Base-by-base conservation (phyloP, 2,797 vertebrate genomes). In the Gallinago nigripennis region DNA sequence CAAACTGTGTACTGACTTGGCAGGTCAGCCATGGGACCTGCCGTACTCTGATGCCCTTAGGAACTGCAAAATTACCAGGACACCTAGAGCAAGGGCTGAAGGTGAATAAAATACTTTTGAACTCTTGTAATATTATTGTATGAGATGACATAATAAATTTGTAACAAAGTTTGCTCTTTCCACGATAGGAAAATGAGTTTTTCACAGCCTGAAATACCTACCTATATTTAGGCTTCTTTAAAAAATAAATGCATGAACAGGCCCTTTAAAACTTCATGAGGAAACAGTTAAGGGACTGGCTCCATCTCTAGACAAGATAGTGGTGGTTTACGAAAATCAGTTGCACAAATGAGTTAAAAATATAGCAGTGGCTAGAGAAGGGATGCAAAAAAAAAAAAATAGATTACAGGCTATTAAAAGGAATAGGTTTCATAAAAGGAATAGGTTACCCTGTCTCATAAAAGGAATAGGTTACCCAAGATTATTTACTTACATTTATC, bases 271-370 rank as follows among this genome's bases (percentile, higher is more conserved):
- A 58, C 25, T 33, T 66, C 17, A 8, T 54, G 39, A 94, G 61
- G 28, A 85, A 92, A 87, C 11, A 65, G 25, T 81, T 89, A 90
- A 81, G 15, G 46, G 46, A 46, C 27, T 68, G 71, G 39, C 33
- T 88, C 39, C 37, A 68, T 56, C 45, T n/a, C 53, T 61, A n/a
- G 58, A 37, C 10, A n/a, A 86, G 37, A 57, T 86, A 70, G 41
- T 61, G 81, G 78, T 7, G 46, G 31, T 53, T 90, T 94, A 65
- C 31, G 51, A 73, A 91, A 53, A 69, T 78, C 61, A 48, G 7
- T 69, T 88, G 50, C 65, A 94, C 64, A 94, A 89, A 69, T 11
- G 57, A 65, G 37, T 94, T 90, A 89, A 95, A 95, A 94, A 86
- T 56, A 86, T 88, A 94, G 65, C 2, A 1, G 68, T 64, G 78